phyloP scores from a whole-genome alignment of 2,888 invertebrate genomes.

The Euplagia quadripunctaria region DNA sequence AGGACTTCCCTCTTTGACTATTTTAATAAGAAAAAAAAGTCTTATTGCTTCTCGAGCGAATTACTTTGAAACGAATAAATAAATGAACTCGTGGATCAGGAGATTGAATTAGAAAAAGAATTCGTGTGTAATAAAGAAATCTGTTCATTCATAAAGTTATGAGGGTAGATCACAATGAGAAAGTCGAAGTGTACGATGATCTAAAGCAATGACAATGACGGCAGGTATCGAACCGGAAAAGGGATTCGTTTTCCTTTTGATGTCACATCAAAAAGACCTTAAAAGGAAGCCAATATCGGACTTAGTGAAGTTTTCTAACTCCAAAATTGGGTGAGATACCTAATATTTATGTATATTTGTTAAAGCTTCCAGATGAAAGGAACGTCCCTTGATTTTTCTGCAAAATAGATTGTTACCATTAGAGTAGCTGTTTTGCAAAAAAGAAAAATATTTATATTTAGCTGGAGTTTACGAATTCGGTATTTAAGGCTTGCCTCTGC shows the following conservation, averaged over 20 bases:
- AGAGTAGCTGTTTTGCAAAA: background rate
- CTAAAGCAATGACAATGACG: conserved; percentile 73
- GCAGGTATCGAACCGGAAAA: conserved; percentile 81
- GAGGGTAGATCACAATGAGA: conserved; percentile 77
- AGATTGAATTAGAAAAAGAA: conserved; percentile 84
- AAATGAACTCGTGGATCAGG: conserved; percentile 79
- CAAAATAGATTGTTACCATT: background rate
- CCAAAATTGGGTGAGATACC: conserved; percentile 53
- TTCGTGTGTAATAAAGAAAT: conserved; percentile 82
- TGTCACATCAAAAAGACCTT: conserved; percentile 75
- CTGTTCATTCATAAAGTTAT: conserved; percentile 79
- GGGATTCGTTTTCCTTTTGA: conserved; percentile 83
- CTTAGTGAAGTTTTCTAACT: conserved; percentile 56
- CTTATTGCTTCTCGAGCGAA: conserved; percentile 67
- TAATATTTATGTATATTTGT: conserved; percentile 25
- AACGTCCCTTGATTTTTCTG: background rate
- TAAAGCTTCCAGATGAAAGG: conserved; percentile 11
- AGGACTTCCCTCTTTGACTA: conserved; percentile 78
- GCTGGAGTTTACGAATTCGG: too few species aligned
- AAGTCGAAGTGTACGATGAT: conserved; percentile 68
- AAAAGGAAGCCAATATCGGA: conserved; percentile 58
- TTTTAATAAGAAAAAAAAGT: conserved; percentile 83
- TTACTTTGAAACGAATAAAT: conserved; percentile 84
- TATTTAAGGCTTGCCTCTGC: too few species aligned
- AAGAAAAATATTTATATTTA: too few species aligned